Evolutionary conservation across 2,113 vertebrate genomes (phyloP).

Genomic region (Ariopsis seemanni): DNA sequence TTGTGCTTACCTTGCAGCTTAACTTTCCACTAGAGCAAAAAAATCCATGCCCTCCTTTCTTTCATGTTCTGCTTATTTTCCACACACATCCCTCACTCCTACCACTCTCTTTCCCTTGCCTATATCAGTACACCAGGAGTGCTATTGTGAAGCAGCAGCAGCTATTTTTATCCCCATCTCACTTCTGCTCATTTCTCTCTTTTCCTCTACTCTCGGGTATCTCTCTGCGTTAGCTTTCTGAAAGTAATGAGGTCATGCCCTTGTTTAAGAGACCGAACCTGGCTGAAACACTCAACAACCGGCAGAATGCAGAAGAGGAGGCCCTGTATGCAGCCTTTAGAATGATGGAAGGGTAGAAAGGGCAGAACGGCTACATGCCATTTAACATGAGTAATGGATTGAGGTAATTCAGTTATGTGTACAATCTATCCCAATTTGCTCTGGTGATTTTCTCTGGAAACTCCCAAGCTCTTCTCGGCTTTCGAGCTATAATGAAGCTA

Average conservation of each 20-base stretch:
- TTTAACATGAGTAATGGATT: neutral
- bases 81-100: conserved; percentile 23
- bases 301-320: neutral
- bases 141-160: neutral
- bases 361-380: neutral
- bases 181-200: conserved; percentile 42
- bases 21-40: neutral
- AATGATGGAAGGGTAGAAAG: neutral
- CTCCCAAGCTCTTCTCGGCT: neutral
- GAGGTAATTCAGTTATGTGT: neutral
- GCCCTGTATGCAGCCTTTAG: neutral
- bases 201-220: conserved; percentile 38
- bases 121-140: conserved; percentile 3
- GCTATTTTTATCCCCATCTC: conserved; percentile 59
- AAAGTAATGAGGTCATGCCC: neutral
- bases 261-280: neutral
- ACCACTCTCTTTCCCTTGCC: neutral
- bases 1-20: neutral
- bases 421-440: too few relatives aligned
- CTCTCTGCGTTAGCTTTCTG: neutral
- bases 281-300: neutral
- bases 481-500: neutral
- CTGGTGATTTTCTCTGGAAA: neutral
- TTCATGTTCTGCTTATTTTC: conserved; percentile 28
- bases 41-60: conserved; percentile 3